phyloP scores from a whole-genome alignment of 2,888 invertebrate species.

The Hirtodrosophila alboralis region DNA sequence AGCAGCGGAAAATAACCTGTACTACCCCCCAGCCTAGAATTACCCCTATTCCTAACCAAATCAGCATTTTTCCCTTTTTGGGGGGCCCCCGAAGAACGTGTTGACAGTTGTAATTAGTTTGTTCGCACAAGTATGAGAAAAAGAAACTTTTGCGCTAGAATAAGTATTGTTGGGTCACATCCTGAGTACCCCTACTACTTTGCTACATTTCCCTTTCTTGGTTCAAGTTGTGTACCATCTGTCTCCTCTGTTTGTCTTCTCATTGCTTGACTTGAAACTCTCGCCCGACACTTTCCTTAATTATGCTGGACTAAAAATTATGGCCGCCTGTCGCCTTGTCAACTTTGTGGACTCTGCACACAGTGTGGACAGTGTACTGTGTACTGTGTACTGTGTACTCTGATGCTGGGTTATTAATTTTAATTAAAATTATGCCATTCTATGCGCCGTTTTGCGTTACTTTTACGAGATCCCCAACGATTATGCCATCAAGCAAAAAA shows the following conservation, averaged over 20 bases:
- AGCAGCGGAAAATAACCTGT: slow-evolving; percentile 46
- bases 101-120: slow-evolving; percentile 80
- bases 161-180: slow-evolving; percentile 49
- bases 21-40: background rate
- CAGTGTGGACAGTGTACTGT: too few relatives aligned
- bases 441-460: slow-evolving; percentile 40
- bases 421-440: slow-evolving; percentile 78
- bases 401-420: slow-evolving; percentile 73
- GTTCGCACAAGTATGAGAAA: slow-evolving; percentile 80
- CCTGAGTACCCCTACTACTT: slow-evolving; percentile 13
- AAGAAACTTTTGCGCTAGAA: slow-evolving; percentile 61
- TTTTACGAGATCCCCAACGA: slow-evolving; percentile 38
- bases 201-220: background rate
- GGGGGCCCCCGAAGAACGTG: slow-evolving; percentile 54
- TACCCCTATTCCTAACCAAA: background rate
- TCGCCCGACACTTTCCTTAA: slow-evolving; percentile 54
- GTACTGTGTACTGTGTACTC: too few relatives aligned
- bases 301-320: slow-evolving; percentile 73
- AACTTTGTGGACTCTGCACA: too few relatives aligned
- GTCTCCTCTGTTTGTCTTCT: slow-evolving; percentile 37
- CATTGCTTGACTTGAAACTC: slow-evolving; percentile 6
- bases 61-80: slow-evolving; percentile 13
- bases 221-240: slow-evolving; percentile 44
- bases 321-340: slow-evolving; percentile 68
- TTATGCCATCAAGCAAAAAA: slow-evolving; percentile 43